Conservation (phyloP, 1,140 invertebrate genomes). For the Bombus turneri region DNA sequence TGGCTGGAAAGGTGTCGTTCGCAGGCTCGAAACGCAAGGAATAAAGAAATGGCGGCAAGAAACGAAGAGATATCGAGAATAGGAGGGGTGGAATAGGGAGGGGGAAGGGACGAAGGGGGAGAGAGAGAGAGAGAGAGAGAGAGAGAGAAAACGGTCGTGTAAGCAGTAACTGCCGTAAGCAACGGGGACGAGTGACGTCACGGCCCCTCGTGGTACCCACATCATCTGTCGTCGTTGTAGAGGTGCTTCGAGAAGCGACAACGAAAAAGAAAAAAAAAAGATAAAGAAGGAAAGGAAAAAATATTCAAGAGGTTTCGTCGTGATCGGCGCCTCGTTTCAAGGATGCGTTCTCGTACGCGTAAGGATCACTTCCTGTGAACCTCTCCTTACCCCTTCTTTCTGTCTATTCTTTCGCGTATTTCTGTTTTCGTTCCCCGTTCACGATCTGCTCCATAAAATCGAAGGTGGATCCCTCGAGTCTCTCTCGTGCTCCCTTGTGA, state of each 20-base stretch:
- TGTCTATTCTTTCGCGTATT: neutral
- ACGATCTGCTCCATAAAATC: neutral
- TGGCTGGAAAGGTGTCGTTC: slow-evolving; percentile 45
- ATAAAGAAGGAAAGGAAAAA: neutral
- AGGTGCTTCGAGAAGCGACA: slow-evolving; percentile 5
- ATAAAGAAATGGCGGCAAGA: slow-evolving; percentile 2
- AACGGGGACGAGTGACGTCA: slow-evolving; percentile 68
- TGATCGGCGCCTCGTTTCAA: slow-evolving; percentile 1
- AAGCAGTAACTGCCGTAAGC: neutral
- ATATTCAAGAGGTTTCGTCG: slow-evolving; percentile 12
- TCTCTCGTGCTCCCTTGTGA: slow-evolving; percentile 2
- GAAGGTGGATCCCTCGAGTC: neutral
- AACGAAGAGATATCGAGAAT: slow-evolving; percentile 12
- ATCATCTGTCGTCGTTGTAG: slow-evolving; percentile 70
- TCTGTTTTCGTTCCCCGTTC: neutral
- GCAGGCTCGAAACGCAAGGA: slow-evolving; percentile 18
- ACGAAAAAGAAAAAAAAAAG: neutral
- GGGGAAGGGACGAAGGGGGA: too few species aligned
- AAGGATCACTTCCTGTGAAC: neutral
- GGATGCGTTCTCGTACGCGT: neutral
- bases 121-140: too few species aligned
- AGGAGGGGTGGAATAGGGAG: neutral
- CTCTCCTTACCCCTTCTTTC: too few species aligned
- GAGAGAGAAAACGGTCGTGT: neutral
- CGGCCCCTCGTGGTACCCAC: slow-evolving; percentile 74